Evolutionary conservation across 2,888 invertebrate species (phyloP), one percentile per base, ranked within the genome.

Genomic region (Sinohyriopsis cumingii): DNA sequence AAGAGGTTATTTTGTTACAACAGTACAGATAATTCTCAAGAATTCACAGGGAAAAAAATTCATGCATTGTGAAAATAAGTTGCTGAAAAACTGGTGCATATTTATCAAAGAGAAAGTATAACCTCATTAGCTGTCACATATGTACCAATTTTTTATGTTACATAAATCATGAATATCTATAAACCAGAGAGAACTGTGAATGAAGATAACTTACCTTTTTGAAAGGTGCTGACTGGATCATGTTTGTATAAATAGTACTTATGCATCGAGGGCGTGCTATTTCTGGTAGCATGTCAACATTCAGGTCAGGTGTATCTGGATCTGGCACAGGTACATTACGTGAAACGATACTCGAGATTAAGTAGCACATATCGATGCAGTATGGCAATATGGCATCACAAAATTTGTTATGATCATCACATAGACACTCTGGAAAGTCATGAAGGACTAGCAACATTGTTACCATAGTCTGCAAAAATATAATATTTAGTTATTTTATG

Each of bases 301-400:
- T 98, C 75, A 99, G 91, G 88, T 98, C 98, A 0, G 98, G 97
- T 55, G 98, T 98, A 98, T n/a, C n/a, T n/a, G n/a, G n/a, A n/a
- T n/a, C n/a, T n/a, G n/a, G n/a, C n/a, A n/a, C n/a, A n/a, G n/a
- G 93, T 99, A 99, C 99, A 88, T 97, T 97, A 64, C 98, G 93
- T 18, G 99, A 99, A 90, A 98, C 99, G 3, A 99, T 99, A 5
- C 98, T 98, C 75, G 99, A 92, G 67, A 99, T 98, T 69, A 99
- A 92, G 90, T 99, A 99, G 65, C 99, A 93, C 96, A 99, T 97
- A 89, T 93, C 99, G 81, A 99, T 98, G 91, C 99, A 99, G 90
- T 99, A 99, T 5, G 99, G 97, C 63, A 99, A 99, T 84, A 99
- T 99, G 74, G 97, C 98, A 90, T 99, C 99, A 90, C 99, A 99